A percentile compares a stretch with the other conserved stretches of the same genome.
phyloP scores from a whole-genome alignment of 1,140 invertebrate genomes.

The Drosophila auraria region DNA sequence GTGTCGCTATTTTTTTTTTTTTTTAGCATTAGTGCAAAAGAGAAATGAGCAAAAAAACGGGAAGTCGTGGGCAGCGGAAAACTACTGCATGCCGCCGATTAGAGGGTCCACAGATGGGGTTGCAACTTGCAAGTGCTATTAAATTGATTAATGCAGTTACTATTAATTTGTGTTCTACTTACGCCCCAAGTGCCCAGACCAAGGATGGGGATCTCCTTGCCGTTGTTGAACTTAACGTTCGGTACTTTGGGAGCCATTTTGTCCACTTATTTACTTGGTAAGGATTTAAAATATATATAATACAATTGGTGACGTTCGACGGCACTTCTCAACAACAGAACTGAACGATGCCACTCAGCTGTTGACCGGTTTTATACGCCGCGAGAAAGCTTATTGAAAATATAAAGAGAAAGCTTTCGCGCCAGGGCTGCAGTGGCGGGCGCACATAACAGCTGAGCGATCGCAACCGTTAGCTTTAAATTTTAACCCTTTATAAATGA shows the following conservation, averaged over 20 bases:
- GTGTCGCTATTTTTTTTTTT: conserved; percentile 24
- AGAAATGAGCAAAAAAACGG: conserved; percentile 23
- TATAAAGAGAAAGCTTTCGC: conserved; percentile 36
- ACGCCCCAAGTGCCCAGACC: conserved; percentile 94
- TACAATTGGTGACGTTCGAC: not conserved
- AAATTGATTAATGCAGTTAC: conserved; percentile 15
- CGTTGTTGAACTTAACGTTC: conserved; percentile 88
- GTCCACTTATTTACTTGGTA: conserved; percentile 1
- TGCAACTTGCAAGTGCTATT: not conserved
- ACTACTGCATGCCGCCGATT: conserved; percentile 23
- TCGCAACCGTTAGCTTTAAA: conserved; percentile 27
- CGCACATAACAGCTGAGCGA: conserved; percentile 27
- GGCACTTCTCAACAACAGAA: conserved; percentile 7
- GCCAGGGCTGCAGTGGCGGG: conserved; percentile 28
- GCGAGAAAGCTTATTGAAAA: conserved; percentile 24
- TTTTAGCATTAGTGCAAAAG: conserved; percentile 8
- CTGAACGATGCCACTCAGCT: conserved; percentile 55
- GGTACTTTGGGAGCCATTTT: conserved; percentile 84
- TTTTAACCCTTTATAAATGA: not conserved
- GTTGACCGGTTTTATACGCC: conserved; percentile 57
- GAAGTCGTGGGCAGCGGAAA: conserved; percentile 61
- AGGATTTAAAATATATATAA: conserved; percentile 30
- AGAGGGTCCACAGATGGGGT: not conserved
- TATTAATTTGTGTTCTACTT: conserved; percentile 66
- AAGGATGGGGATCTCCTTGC: conserved; percentile 88